A percentile compares a stretch with the other conserved stretches of the same genome.
phyloP scores from a whole-genome alignment of 2,888 invertebrate species.

The Stegophylla sp. region DNA sequence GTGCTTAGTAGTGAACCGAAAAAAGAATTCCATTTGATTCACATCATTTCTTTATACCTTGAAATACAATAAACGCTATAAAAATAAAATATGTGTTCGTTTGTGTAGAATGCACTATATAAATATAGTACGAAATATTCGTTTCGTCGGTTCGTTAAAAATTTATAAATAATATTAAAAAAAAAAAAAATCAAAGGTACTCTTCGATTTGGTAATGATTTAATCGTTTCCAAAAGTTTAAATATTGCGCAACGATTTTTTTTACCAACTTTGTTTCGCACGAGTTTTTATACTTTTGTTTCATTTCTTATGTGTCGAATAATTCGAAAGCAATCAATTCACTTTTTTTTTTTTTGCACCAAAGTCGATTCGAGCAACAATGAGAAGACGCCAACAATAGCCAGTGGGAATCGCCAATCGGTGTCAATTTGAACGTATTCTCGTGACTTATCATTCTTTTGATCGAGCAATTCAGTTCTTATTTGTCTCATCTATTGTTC shows the following conservation, averaged over 20 bases:
- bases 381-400: constrained; percentile 1
- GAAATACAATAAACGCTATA: too few relatives aligned
- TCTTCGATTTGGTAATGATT: too few relatives aligned
- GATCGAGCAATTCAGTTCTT: constrained; percentile 13
- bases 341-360: background rate
- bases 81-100: too few relatives aligned
- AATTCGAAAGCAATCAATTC: background rate
- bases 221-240: too few relatives aligned
- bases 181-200: too few relatives aligned
- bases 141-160: too few relatives aligned
- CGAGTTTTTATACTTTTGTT: background rate
- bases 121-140: too few relatives aligned
- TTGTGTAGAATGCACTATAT: too few relatives aligned
- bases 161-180: too few relatives aligned
- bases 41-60: too few relatives aligned
- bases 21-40: too few relatives aligned
- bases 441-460: constrained; percentile 21
- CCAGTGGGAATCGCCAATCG: constrained; percentile 16
- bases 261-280: background rate
- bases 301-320: background rate
- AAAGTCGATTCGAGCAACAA: background rate
- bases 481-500: constrained; percentile 30
- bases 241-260: background rate
- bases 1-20: too few relatives aligned
- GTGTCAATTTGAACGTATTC: constrained; percentile 29